Base-by-base conservation (phyloP, 1,140 invertebrate species). In the Drosophila mayri region DNA sequence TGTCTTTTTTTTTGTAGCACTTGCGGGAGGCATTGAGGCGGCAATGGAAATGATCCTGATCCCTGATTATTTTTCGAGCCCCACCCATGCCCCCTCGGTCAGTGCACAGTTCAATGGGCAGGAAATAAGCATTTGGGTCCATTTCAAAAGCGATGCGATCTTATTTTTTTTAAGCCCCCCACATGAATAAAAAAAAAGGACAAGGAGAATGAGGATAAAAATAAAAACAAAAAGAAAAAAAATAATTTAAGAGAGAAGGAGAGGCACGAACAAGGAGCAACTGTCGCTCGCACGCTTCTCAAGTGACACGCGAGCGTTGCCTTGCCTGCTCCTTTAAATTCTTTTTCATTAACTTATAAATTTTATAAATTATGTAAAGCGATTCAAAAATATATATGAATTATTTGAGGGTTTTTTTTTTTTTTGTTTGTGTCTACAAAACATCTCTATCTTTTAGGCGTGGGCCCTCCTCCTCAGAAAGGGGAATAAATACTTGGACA, bases 201-300 rank as follows among this genome's bases (percentile, higher is more conserved):
- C 14, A 46, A 58, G 18, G 9, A 35, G 46, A 12, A 55, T 16
- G 20, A 28, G 25, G 37, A 30, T 43, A 62, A 52, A 12, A 46
- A 52, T 28, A 60, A 38, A 7, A 12, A 40, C 18, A 30, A 25
- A 9, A 25, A 30, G 46, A 38, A 20, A 28, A 9, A 47, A 16
- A 25, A 57, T 6, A 44, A 22, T 30, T 30, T 25, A 20, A 32
- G 37, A 20, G 55, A 18, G 20, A 16, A 25, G 32, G 10, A 28
- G 46, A 20, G n/a, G 41, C 57, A 38, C 66, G 71, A 71, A 44
- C 43, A 44, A 44, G 43, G 43, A 44, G 43, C 85, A 88, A 90
- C 85, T 90, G 85, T 90, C 86, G 86, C 78, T 90, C 85, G 85
- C 85, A 90, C 85, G 85, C 85, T 86, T 90, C 85, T 90, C 85